Evolutionary conservation across 2,797 vertebrate genomes (phyloP).

Genomic region (Diceros bicornis): DNA sequence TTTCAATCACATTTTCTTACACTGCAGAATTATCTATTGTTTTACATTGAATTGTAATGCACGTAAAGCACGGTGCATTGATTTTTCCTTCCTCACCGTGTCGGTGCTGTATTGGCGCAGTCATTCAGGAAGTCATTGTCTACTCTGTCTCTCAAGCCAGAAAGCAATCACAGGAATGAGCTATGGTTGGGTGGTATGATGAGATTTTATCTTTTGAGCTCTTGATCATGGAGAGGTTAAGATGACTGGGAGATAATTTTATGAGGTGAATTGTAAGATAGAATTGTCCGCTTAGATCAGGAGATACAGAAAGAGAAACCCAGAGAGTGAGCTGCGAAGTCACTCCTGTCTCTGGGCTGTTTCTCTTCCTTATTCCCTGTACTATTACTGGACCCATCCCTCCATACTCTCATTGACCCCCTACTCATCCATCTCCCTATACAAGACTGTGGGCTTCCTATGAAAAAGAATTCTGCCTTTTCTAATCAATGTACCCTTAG

Average conservation of each 20-base stretch:
- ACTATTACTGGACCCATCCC: accelerated
- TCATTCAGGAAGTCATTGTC: neutral
- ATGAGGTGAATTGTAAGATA: neutral
- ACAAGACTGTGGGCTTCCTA: neutral
- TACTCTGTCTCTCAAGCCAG: neutral
- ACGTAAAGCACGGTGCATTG: accelerated
- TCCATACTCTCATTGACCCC: neutral
- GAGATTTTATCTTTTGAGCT: neutral
- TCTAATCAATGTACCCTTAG: neutral
- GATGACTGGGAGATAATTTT: neutral
- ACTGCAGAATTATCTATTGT: neutral
- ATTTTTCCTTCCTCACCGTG: neutral
- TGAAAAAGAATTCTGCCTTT: neutral
- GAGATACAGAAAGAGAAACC: neutral
- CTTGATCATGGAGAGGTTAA: neutral
- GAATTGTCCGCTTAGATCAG: neutral
- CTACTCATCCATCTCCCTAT: accelerated
- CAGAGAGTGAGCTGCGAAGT: neutral
- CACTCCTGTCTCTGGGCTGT: neutral
- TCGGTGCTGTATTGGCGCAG: accelerated
- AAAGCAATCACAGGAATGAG: neutral
- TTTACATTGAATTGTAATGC: neutral
- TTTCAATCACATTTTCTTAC: neutral
- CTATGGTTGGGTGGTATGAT: too few species aligned
- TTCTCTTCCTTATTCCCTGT: neutral